Base-by-base conservation (phyloP, 2,113 vertebrate genomes). In the Oncorhynchus tshawytscha region DNA sequence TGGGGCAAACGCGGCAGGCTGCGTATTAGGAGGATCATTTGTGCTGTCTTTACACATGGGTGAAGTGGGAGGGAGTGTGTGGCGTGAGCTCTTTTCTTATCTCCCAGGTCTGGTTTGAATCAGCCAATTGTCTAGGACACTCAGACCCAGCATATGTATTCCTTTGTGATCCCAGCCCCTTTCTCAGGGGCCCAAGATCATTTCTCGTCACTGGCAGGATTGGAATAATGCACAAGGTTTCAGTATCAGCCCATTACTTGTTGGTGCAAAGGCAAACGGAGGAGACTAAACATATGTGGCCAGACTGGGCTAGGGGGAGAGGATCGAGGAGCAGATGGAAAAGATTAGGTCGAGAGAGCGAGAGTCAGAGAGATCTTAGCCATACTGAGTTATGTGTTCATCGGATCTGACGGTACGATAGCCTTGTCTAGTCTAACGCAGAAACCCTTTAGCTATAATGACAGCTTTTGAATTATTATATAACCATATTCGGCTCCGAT, bases 211-310 rank as follows among this genome's bases (percentile, higher is more conserved):
- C 65, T 84, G 73, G 83, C 86, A 85, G 86, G 85, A 74, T 87
- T 84, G 87, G 80, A 88, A 91, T 83, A 91, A 89, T 82, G 88
- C 80, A 87, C 82, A 88, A 88, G 89, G 84, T 90, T 91, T 88
- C 87, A 70, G 88, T 87, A 90, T 89, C 89, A 51, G 49, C 15
- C 49, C 11, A 51, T 51, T 15, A 16, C 49, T 51, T 4, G 87
- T 72, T 18, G 72, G 83, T 67, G 68, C 73, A 57, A 73, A 20
- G 1, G 85, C 84, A 85, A 85, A 90, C 87, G 84, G 86, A 88
- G 86, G 15, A 74, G 86, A 83, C 86, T 54, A 83, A 92, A 88
- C 88, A 90, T 86, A 86, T 91, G 87, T 87, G 86, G 86, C 89
- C 85, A 84, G 83, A 86, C 84, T 84, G 77, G 79, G 81, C 0